Percentiles rank a stretch among this genome's conserved stretches.
Conservation (phyloP, 2,888 invertebrate genomes). For the Epistrophella euchroma region DNA sequence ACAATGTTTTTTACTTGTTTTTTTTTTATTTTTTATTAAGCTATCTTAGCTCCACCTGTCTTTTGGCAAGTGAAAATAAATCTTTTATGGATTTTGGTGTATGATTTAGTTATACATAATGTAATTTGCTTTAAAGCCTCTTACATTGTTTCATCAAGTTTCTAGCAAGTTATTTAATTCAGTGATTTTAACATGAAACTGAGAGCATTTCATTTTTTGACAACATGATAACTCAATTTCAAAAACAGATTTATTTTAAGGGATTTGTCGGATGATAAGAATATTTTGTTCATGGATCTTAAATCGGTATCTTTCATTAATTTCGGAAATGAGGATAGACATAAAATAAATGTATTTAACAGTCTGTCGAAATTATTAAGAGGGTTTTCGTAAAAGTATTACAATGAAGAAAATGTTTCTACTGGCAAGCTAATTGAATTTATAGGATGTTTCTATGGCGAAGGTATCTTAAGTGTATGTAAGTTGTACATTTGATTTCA, state of each 20-base stretch:
- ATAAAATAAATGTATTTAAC: neutral
- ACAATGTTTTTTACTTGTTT: neutral
- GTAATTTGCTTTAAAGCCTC: neutral
- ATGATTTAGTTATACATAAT: neutral
- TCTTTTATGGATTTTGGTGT: neutral
- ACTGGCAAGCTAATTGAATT: too few species aligned
- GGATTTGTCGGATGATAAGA: neutral
- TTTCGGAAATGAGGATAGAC: neutral
- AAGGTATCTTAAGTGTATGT: too few species aligned
- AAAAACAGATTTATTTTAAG: slow-evolving; percentile 9
- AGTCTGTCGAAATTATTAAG: neutral
- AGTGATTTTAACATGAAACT: neutral
- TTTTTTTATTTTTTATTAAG: neutral
- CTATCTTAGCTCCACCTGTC: slow-evolving; percentile 13
- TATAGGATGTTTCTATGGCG: too few species aligned
- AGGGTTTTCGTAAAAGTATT: neutral
- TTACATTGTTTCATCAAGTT: slow-evolving; percentile 20
- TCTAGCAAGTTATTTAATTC: neutral
- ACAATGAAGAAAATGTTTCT: too few species aligned
- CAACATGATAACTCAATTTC: slow-evolving; percentile 24
- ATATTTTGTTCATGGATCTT: neutral
- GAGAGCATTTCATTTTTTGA: neutral
- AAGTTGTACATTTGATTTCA: too few species aligned
- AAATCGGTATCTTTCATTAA: neutral
- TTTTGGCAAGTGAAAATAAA: slow-evolving; percentile 1